A percentile compares a stretch with the other conserved stretches of the same genome.
These are phyloP conservation scores for Ptychochromis oligacanthus DNA, from an alignment of 2,113 vertebrate genomes.

Conservation along the genomic window DNA sequence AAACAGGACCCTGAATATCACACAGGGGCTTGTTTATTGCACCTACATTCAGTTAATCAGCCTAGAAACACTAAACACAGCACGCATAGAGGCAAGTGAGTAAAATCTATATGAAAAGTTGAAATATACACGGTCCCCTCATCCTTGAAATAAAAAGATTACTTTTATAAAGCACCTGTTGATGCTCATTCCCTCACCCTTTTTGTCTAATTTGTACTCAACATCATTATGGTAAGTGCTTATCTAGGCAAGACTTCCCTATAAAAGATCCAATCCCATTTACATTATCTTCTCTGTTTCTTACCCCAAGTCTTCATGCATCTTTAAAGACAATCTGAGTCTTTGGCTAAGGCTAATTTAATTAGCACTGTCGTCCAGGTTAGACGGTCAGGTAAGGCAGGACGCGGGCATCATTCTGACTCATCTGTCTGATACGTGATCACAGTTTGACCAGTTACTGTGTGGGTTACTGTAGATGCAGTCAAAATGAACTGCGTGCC, in stretches of 20 bases:
- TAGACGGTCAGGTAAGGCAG: not conserved
- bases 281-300: constrained; percentile 30
- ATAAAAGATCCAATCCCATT: constrained; percentile 7
- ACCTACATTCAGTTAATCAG: constrained; percentile 12
- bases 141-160: not conserved
- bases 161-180: not conserved
- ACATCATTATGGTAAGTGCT: not conserved
- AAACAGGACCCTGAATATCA: not conserved
- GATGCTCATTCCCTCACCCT: not conserved
- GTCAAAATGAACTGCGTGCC: not conserved
- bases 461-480: not conserved
- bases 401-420: not conserved
- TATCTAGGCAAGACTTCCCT: not conserved
- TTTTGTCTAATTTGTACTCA: not conserved
- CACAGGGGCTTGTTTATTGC: constrained; percentile 7
- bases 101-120: not conserved
- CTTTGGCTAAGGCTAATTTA: constrained; percentile 19
- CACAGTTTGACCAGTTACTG: not conserved
- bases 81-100: not conserved
- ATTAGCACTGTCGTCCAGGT: constrained; percentile 1
- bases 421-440: not conserved
- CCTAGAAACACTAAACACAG: not conserved
- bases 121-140: not conserved
- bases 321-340: constrained; percentile 35
- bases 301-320: constrained; percentile 7